Base-by-base conservation (phyloP, 1,140 invertebrate species). In the Metaphire vulgaris region DNA sequence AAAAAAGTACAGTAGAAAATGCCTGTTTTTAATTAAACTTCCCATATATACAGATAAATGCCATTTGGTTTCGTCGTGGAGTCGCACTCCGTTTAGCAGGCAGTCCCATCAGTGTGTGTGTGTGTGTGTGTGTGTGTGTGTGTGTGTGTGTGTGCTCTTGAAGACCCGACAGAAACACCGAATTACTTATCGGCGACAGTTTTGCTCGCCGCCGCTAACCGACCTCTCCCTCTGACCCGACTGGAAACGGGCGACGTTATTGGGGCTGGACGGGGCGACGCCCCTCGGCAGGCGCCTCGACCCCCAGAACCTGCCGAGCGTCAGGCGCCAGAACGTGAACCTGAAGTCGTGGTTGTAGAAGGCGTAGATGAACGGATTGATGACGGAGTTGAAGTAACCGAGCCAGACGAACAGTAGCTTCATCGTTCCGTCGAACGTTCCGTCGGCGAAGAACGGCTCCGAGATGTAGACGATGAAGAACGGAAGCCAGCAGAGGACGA, bases 361-460 rank as follows among this genome's bases (percentile, higher is more conserved):
- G 30, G 77, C 77, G 66, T 79, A 79, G 6, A 78, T 70, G 73
- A 79, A 74, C 32, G 78, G 78, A 69, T 79, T 79, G 34, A 79
- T 32, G 32, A 70, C 72, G 15, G 72, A 75, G 56, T 79, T 79
- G 67, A 65, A 28, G 68, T 79, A 79, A 21, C 76, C 78, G 33
- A 75, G 72, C 78, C 78, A 79, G 41, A 68, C 64, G 71, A 78
- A 64, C 21, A 74, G 12, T 33, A 28, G 21, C 6, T 6, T 16
- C 28, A 68, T n/a, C 65, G 26, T 29, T n/a, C 26, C 26, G 56
- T 31, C 29, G 21, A 12, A 69, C 16, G 67, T 78, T 31, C 21
- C 41, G 28, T 33, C 26, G 26, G 33, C 31, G 65, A 30, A 75
- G 30, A 79, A 64, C 16, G 97, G 91, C 0, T 34, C 34, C 1